Conservation (phyloP, 2,888 invertebrate genomes). For the Muschampia plurimacula region DNA sequence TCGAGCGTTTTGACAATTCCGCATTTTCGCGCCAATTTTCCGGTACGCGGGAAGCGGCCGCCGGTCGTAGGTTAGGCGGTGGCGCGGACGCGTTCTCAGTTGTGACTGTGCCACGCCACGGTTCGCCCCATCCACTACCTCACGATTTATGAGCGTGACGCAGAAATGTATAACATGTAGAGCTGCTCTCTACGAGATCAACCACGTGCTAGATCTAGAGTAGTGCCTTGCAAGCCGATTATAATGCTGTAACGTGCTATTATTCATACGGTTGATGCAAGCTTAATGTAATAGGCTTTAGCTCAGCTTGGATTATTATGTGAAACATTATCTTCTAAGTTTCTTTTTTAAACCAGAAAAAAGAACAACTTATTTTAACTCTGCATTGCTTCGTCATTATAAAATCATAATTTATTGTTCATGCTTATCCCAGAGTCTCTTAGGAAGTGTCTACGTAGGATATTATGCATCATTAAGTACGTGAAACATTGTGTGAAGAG, state of each 20-base stretch:
- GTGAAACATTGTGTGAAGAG: too few relatives aligned
- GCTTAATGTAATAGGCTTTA: neutral
- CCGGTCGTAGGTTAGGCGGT: conserved; percentile 59
- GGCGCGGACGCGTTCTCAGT: conserved; percentile 69
- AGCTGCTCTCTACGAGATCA: conserved; percentile 54
- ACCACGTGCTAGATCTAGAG: conserved; percentile 56
- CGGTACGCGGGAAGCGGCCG: conserved; percentile 56
- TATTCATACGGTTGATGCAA: neutral
- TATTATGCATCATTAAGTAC: too few relatives aligned
- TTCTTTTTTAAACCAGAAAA: too few relatives aligned
- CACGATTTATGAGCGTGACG: conserved; percentile 79
- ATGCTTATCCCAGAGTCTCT: too few relatives aligned
- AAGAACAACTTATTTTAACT: too few relatives aligned
- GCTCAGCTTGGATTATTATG: neutral
- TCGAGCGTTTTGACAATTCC: conserved; percentile 67
- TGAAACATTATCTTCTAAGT: too few relatives aligned
- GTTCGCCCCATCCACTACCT: conserved; percentile 71
- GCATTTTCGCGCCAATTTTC: conserved; percentile 84
- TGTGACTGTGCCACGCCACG: conserved; percentile 65
- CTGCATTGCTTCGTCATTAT: too few relatives aligned
- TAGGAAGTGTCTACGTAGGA: too few relatives aligned
- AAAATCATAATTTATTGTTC: too few relatives aligned
- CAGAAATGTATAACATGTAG: conserved; percentile 70
- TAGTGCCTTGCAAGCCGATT: conserved; percentile 43
- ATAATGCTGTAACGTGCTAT: conserved; percentile 7